Base-by-base conservation (phyloP, 2,113 vertebrate genomes). In the Numenius arquata region DNA sequence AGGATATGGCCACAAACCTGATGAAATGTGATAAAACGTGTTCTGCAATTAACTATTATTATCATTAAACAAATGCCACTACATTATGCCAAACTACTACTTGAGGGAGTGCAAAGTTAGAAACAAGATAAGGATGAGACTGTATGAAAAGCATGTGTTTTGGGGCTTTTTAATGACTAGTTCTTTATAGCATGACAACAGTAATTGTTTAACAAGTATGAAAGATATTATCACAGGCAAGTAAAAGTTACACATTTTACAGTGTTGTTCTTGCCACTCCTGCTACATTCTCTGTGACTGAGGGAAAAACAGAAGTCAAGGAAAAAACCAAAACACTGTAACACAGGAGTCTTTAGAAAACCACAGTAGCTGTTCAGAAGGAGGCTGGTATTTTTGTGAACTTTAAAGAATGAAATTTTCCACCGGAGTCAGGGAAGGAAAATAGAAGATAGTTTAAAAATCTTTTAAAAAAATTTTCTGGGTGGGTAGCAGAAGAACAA, bases 361-460 rank as follows among this genome's bases (percentile, higher is more conserved):
- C 38, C 75, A 90, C 82, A 88, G 40, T 30, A 88, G 76, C 48
- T 91, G 80, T 63, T 65, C 65, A 85, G 50, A 56, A 86, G 20
- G 61, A 59, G 58, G 52, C 27, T 84, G 91, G 52, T 70, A 55
- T 90, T 90, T 90, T 50, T 43, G 43, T 89, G 89, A 84, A 85
- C 16, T 89, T 73, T 58, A 19, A 77, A 74, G 71, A 94, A 82
- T 72, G 74, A 82, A 19, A 78, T 94, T 98, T 97, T 97, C 97
- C 96, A 94, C 93, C 86, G 88, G 41, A 88, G 70, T 95, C 87
- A 96, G 77, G 32, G 10, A 32, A 38, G 50, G 86, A 85, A 67
- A 90, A 67, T 50, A 17, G 43, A 59, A 88, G 43, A 82, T 4
- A 17, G 63, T 52, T 85, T 72, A 45, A 94, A 81, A 89, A 74